Percentiles rank a stretch among this genome's conserved stretches.
phyloP scores from a whole-genome alignment of 2,797 vertebrate genomes.

The Mus minutoides region DNA sequence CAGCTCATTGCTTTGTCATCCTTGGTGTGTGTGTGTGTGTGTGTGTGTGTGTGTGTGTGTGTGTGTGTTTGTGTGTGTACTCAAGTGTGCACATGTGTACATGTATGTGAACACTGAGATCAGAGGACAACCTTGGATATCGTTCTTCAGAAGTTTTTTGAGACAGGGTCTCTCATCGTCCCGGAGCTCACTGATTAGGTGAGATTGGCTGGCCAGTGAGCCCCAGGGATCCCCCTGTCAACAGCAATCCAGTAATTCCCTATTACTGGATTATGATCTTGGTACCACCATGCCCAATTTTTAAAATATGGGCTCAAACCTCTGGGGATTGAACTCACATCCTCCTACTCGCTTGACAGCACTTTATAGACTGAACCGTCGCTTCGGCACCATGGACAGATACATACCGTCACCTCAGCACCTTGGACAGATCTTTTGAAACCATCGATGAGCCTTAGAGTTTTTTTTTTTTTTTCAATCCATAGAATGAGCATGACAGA shows the following conservation, averaged over 20 bases:
- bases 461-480: constrained; percentile 25
- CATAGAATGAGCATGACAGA: not conserved
- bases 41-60: not conserved
- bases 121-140: not conserved
- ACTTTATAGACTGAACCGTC: not conserved
- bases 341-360: not conserved
- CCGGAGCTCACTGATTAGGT: not conserved
- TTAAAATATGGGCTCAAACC: not conserved
- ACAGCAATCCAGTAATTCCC: not conserved
- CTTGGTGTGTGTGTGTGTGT: not conserved
- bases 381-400: not conserved
- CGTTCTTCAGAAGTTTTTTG: not conserved
- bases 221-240: not conserved
- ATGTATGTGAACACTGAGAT: not conserved
- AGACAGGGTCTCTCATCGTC: not conserved
- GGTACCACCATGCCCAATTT: not conserved
- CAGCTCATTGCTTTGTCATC: not conserved
- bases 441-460: not conserved
- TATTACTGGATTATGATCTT: not conserved
- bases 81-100: not conserved
- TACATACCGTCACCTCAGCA: not conserved
- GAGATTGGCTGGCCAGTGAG: not conserved
- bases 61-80: not conserved
- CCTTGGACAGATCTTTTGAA: not conserved
- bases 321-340: too few relatives aligned